Percentiles rank a stretch among this genome's conserved stretches.
Conservation (phyloP, 2,113 vertebrate genomes). For the Leiothrix lutea region DNA sequence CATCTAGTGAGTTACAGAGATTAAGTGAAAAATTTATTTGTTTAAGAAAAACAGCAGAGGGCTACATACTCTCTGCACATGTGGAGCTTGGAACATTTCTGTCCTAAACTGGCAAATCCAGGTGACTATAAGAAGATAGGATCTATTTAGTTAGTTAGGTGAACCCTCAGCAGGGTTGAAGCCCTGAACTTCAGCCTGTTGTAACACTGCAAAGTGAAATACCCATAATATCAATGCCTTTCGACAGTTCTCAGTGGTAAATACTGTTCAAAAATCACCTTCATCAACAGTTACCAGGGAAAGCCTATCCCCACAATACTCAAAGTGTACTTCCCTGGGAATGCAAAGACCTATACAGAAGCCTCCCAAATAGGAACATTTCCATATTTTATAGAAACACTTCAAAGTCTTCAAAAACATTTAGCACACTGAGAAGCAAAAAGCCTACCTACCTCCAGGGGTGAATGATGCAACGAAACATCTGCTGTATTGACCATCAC, state of each 20-base stretch:
- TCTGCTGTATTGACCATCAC: slow-evolving; percentile 21
- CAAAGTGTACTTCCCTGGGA: not conserved
- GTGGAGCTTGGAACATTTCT: not conserved
- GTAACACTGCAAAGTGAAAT: not conserved
- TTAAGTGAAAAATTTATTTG: not conserved
- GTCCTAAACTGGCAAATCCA: not conserved
- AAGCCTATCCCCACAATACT: not conserved
- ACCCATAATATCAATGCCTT: not conserved
- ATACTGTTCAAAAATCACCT: not conserved
- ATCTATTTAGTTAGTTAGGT: not conserved
- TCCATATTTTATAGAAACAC: not conserved
- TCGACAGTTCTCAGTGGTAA: not conserved
- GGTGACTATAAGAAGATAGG: not conserved
- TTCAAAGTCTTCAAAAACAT: not conserved
- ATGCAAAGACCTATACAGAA: not conserved
- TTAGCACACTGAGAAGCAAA: not conserved
- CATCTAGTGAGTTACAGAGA: not conserved
- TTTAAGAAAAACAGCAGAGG: not conserved
- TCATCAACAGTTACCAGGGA: not conserved
- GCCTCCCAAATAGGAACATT: not conserved
- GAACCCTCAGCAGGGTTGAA: not conserved
- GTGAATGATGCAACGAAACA: slow-evolving; percentile 25
- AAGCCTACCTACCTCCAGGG: not conserved
- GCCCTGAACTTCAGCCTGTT: not conserved
- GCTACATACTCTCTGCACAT: not conserved